Conservation (phyloP, 2,113 vertebrate species). For the Physeter macrocephalus region DNA sequence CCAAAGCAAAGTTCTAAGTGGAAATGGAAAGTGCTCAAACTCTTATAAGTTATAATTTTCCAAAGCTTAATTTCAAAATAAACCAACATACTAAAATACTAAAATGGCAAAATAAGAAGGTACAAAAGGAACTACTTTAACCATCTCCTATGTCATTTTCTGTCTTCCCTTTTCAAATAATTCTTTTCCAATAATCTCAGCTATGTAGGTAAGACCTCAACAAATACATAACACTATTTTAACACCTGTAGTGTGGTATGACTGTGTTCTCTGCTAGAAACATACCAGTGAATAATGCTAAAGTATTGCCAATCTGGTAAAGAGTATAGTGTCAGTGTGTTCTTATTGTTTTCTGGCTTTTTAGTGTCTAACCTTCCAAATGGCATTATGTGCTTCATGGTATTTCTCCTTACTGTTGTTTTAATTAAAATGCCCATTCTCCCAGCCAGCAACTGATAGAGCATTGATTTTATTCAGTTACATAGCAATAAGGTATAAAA, state of each 20-base stretch:
- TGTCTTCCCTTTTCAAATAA: neutral
- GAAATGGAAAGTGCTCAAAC: neutral
- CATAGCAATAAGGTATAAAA: neutral
- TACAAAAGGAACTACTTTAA: neutral
- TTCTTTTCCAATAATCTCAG: neutral
- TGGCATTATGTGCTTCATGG: too few species aligned
- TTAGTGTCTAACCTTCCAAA: neutral
- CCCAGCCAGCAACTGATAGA: neutral
- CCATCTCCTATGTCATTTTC: neutral
- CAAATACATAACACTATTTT: neutral
- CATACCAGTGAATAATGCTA: neutral
- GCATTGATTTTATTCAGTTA: neutral
- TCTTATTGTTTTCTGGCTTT: neutral
- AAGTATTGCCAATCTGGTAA: neutral
- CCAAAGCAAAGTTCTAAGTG: neutral
- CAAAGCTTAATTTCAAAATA: neutral
- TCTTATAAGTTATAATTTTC: neutral
- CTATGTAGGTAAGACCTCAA: neutral
- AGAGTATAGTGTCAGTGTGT: neutral
- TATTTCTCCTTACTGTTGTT: neutral
- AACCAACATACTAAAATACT: neutral
- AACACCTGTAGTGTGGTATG: neutral
- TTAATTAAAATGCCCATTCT: neutral
- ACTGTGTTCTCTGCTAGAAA: neutral
- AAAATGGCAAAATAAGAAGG: neutral